Conservation (phyloP, 2,888 invertebrate genomes). For the Didymodactylos carnosus region DNA sequence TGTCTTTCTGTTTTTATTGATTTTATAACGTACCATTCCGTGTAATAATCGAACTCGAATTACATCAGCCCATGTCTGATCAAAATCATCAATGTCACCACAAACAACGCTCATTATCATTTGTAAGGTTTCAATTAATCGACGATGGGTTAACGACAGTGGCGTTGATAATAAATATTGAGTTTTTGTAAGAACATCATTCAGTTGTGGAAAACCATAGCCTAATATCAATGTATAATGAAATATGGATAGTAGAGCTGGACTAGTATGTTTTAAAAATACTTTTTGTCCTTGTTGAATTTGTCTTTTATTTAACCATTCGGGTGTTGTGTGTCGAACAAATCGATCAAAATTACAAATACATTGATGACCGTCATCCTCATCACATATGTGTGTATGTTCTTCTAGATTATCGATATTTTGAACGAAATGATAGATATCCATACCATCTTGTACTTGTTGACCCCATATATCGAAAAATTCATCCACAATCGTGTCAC, state of each 20-base stretch:
- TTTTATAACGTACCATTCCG: neutral
- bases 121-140: neutral
- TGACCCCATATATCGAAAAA: too few relatives aligned
- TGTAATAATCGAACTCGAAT: neutral
- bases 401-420: too few relatives aligned
- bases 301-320: neutral
- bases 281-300: neutral
- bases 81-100: neutral
- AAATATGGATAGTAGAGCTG: neutral
- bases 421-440: too few relatives aligned
- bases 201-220: neutral
- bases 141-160: neutral
- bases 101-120: neutral
- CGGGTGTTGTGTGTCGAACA: neutral
- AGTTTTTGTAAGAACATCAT: neutral
- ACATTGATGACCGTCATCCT: too few relatives aligned
- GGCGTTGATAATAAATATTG: neutral
- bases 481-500: too few relatives aligned
- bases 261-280: neutral
- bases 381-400: too few relatives aligned
- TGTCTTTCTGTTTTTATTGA: neutral
- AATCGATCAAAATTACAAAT: too few relatives aligned
- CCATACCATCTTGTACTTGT: too few relatives aligned
- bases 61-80: neutral
- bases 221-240: neutral